These are phyloP conservation scores for Drosophila crucigera DNA, from an alignment of 2,888 invertebrate genomes.

Conservation along the genomic window DNA sequence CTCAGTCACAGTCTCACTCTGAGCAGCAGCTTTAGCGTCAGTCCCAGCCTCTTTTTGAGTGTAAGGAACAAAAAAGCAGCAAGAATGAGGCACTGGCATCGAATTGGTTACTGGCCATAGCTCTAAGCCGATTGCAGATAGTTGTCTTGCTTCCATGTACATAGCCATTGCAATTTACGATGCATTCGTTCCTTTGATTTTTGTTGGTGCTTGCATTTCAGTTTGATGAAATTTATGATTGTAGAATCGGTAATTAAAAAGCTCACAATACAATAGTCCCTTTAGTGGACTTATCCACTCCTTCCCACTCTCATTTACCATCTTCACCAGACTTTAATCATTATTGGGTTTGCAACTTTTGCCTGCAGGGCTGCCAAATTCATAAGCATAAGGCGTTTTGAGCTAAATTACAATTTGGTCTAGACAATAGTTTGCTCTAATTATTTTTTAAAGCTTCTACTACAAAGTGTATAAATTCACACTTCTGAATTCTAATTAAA, in stretches of 20 bases:
- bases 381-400: not conserved
- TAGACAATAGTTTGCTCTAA: not conserved
- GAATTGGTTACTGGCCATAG: constrained; percentile 5
- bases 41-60: too few relatives aligned
- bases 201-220: not conserved
- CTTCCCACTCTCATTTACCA: not conserved
- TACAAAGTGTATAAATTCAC: not conserved
- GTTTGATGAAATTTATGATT: constrained; percentile 45
- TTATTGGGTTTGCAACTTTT: not conserved
- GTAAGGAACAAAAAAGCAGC: not conserved
- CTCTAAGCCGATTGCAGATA: not conserved
- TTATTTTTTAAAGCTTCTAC: not conserved
- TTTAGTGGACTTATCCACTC: not conserved
- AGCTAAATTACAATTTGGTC: not conserved
- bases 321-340: not conserved
- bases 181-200: constrained; percentile 4
- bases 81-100: not conserved
- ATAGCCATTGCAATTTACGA: constrained; percentile 16
- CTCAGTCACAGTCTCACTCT: not conserved
- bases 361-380: not conserved
- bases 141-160: constrained; percentile 10
- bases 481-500: not conserved
- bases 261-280: constrained; percentile 29
- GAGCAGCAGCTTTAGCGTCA: too few relatives aligned
- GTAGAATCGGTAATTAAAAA: constrained; percentile 40